These are phyloP conservation scores for Xenopus borealis DNA, from an alignment of 2,113 vertebrate genomes.

Conservation along the genomic window DNA sequence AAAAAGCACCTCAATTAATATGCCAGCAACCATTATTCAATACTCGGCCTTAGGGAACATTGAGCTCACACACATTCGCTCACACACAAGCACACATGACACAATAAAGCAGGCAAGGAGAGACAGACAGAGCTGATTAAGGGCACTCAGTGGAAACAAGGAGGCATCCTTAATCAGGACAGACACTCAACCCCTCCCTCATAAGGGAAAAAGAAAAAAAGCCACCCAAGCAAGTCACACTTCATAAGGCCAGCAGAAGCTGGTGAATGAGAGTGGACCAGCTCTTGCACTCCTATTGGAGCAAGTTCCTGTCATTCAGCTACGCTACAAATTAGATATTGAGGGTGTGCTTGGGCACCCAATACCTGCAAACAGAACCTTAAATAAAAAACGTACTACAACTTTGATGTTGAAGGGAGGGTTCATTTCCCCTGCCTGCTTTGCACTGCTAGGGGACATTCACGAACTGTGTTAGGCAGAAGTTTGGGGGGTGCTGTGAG, in stretches of 20 bases:
- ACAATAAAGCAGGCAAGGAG: slow-evolving; percentile 41
- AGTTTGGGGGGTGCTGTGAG: slow-evolving; percentile 38
- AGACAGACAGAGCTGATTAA: slow-evolving; percentile 37
- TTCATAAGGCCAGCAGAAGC: slow-evolving; percentile 38
- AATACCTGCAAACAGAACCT: slow-evolving; percentile 22
- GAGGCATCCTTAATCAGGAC: slow-evolving; percentile 30
- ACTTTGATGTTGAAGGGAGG: slow-evolving; percentile 21
- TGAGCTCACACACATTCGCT: slow-evolving; percentile 27
- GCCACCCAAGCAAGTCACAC: slow-evolving; percentile 25
- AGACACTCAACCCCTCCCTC: slow-evolving; percentile 28
- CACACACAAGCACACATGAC: slow-evolving; percentile 31
- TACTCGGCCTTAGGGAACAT: slow-evolving; percentile 30
- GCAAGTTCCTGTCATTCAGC: slow-evolving; percentile 23
- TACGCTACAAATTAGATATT: slow-evolving; percentile 18
- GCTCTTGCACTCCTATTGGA: slow-evolving; percentile 19
- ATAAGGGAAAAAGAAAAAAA: slow-evolving; percentile 14
- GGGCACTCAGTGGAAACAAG: slow-evolving; percentile 34
- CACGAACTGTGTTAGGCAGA: slow-evolving; percentile 38
- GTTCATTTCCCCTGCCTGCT: slow-evolving; percentile 31
- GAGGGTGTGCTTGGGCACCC: slow-evolving; percentile 24
- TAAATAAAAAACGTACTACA: slow-evolving; percentile 21
- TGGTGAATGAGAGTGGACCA: slow-evolving; percentile 29
- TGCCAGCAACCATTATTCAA: slow-evolving; percentile 24
- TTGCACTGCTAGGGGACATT: slow-evolving; percentile 35
- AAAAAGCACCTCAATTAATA: slow-evolving; percentile 33